phyloP scores from a whole-genome alignment of 2,797 vertebrate species.

The Trematomus bernacchii region DNA sequence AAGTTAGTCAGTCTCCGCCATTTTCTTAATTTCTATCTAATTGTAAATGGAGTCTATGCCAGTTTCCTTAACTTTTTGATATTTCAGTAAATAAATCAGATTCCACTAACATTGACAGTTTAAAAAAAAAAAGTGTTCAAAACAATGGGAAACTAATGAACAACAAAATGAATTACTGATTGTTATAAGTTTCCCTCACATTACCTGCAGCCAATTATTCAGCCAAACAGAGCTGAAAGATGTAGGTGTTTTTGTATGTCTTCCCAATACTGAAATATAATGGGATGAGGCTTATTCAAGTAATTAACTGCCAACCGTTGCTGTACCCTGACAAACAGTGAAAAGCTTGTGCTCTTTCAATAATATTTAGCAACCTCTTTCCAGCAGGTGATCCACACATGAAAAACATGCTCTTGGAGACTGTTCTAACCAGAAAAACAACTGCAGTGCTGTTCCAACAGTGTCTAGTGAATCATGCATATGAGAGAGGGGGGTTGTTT shows the following conservation, averaged over 20 bases:
- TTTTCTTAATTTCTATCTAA: slow-evolving; percentile 3
- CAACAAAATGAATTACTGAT: slow-evolving; percentile 40
- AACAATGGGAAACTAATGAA: slow-evolving; percentile 52
- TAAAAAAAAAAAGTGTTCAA: too few relatives aligned
- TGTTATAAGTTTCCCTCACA: slow-evolving; percentile 45
- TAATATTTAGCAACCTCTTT: neutral
- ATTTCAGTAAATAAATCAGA: slow-evolving; percentile 16
- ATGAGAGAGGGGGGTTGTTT: too few relatives aligned
- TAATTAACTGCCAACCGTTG: slow-evolving; percentile 12
- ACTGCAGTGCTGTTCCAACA: neutral
- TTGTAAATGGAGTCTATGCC: neutral
- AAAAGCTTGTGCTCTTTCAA: neutral
- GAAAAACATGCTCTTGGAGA: neutral
- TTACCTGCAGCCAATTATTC: slow-evolving; percentile 41
- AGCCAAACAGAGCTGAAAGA: neutral
- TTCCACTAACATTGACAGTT: neutral
- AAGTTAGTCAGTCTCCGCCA: neutral
- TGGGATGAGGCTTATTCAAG: slow-evolving; percentile 31
- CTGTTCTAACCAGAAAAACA: neutral
- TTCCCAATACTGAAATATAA: slow-evolving; percentile 25
- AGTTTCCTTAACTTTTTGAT: neutral
- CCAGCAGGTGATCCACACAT: neutral
- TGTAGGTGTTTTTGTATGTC: slow-evolving; percentile 7
- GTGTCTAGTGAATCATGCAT: too few relatives aligned
- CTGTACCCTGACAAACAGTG: neutral